phyloP scores from a whole-genome alignment of 2,113 vertebrate genomes.

The Lontra canadensis region DNA sequence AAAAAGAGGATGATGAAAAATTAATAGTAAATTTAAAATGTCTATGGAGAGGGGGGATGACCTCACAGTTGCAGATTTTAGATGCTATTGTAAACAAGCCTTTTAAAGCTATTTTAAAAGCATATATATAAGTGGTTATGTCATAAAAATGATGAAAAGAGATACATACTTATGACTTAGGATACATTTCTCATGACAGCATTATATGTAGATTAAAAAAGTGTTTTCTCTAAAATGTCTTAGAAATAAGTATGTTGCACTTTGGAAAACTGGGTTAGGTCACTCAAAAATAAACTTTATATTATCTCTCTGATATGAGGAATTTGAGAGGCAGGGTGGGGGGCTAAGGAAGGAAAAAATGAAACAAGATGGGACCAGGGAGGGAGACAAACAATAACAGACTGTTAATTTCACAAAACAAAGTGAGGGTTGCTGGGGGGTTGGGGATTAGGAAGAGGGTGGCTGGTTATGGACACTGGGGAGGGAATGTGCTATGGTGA shows the following conservation, averaged over 20 bases:
- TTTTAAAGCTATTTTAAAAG: conserved; percentile 2
- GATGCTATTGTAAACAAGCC: not conserved
- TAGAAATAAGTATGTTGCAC: not conserved
- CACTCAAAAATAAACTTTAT: not conserved
- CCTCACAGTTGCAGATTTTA: not conserved
- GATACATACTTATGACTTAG: not conserved
- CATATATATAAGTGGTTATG: not conserved
- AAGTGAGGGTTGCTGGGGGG: no score
- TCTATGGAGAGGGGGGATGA: not conserved
- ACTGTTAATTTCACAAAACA: no score
- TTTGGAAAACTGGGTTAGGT: conserved; percentile 20
- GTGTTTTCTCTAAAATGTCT: conserved; percentile 5
- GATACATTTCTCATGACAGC: not conserved
- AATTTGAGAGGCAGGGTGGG: no score
- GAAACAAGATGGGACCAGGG: no score
- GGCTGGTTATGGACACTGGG: no score
- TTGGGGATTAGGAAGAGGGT: no score
- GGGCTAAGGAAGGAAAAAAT: no score
- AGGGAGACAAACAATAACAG: no score
- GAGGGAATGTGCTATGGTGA: no score
- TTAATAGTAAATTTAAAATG: not conserved
- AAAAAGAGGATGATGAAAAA: not conserved
- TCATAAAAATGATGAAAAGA: not conserved
- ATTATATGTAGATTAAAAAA: not conserved
- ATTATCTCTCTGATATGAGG: no score